Conservation (phyloP, 1,140 invertebrate species). For the Cepaea nemoralis region DNA sequence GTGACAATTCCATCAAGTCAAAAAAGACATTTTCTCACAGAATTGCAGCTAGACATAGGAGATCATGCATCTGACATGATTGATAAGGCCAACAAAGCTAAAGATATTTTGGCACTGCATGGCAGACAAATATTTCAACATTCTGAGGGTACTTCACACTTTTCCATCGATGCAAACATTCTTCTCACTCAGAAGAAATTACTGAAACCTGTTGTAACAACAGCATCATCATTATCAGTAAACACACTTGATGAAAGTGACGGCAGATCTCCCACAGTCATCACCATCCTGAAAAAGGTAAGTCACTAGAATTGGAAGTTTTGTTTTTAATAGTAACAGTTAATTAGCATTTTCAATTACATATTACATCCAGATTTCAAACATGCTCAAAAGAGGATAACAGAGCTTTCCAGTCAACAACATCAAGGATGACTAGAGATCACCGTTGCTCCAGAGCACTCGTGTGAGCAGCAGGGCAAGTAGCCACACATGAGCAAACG, state of each 20-base stretch:
- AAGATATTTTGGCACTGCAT: background rate
- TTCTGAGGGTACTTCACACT: slow-evolving; percentile 16
- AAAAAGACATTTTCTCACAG: too few relatives aligned
- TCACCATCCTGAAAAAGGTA: slow-evolving; percentile 57
- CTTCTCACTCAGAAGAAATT: slow-evolving; percentile 49
- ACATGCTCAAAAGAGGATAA: too few relatives aligned
- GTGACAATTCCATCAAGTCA: too few relatives aligned
- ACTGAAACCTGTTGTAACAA: slow-evolving; percentile 48
- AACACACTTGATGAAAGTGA: slow-evolving; percentile 44
- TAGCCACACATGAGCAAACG: too few relatives aligned
- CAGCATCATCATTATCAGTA: slow-evolving; percentile 53
- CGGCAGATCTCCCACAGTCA: slow-evolving; percentile 44
- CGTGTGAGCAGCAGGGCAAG: too few relatives aligned
- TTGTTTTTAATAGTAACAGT: background rate
- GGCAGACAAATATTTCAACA: background rate
- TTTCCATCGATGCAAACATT: slow-evolving; percentile 46
- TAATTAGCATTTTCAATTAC: background rate
- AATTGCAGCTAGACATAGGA: too few relatives aligned
- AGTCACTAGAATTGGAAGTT: slow-evolving; percentile 7
- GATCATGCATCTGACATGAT: too few relatives aligned
- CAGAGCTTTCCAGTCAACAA: too few relatives aligned
- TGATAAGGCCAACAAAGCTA: background rate
- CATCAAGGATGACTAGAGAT: too few relatives aligned
- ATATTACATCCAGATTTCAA: too few relatives aligned
- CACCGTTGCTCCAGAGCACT: too few relatives aligned